These are phyloP conservation scores for Stenoptilia bipunctidactyla DNA, from an alignment of 2,888 invertebrate species.

Conservation along the genomic window DNA sequence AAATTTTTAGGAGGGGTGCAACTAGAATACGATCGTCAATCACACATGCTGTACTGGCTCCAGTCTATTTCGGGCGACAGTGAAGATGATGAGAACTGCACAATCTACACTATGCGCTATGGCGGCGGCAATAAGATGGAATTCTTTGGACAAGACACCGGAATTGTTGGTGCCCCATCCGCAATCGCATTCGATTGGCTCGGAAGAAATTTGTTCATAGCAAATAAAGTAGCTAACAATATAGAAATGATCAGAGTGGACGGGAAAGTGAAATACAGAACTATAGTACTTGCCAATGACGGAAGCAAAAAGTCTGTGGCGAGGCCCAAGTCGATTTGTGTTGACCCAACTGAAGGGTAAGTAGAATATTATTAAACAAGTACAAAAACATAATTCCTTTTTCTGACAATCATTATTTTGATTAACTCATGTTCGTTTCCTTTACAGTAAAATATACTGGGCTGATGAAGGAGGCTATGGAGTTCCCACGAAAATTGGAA, in stretches of 20 bases:
- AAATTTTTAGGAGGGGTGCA: constrained; percentile 81
- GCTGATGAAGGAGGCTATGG: constrained; percentile 94
- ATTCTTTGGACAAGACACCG: constrained; percentile 84
- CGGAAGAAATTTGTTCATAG: constrained; percentile 93
- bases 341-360: constrained; percentile 93
- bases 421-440: too few relatives aligned
- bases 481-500: constrained; percentile 89
- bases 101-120: constrained; percentile 86
- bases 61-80: constrained; percentile 76
- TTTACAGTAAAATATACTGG: constrained; percentile 88
- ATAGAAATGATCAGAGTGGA: constrained; percentile 91
- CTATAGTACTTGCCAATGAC: constrained; percentile 90
- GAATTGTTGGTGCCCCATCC: constrained; percentile 92
- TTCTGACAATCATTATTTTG: too few relatives aligned
- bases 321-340: constrained; percentile 86
- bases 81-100: constrained; percentile 87
- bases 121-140: constrained; percentile 83
- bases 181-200: constrained; percentile 97
- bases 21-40: constrained; percentile 91
- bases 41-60: constrained; percentile 89
- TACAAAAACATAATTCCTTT: too few relatives aligned
- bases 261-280: constrained; percentile 85
- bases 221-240: constrained; percentile 89
- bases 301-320: constrained; percentile 89
- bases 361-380: too few relatives aligned